Evolutionary conservation across 2,888 invertebrate species (phyloP), one percentile per base, ranked within the genome.

Genomic region (Phalera bucephala): DNA sequence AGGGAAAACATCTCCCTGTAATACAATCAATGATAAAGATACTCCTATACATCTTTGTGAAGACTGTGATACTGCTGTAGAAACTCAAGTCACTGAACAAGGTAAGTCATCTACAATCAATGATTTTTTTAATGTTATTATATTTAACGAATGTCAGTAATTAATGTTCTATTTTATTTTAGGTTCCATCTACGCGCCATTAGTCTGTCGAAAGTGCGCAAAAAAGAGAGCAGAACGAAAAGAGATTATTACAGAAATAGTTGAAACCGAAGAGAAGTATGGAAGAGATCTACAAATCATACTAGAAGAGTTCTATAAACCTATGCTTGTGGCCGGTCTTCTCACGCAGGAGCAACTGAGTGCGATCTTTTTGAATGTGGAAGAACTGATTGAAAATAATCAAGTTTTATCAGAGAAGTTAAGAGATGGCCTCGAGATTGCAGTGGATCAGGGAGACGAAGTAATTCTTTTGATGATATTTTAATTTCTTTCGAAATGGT

Each of bases 211-310:
- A 48, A 96, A 97, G 74, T 98, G 98, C 77, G 91, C 94, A 40
- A 96, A 97, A 71, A 95, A 95, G 67, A 91, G 97, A 36, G 93
- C 95, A 5, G 98, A 98, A 75, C 92, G 98, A 36, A 97, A 97
- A 70, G 97, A 98, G 89, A 98, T 97, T 20, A 95, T 98, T 33
- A 95, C 95, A 2, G 98, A 98, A 90, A 97, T 98, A 45, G 96
- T 97, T 2, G 98, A 98, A 83, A 98, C 98, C 1, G 98, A 98
- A 84, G 95, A 97, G 71, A 98, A 97, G 70, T 98, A 98, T 72
- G 97, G 97, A 11, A 91, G 97, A 34, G 98, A 98, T 80, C 89
- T 98, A 60, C 94, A 95, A 73, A 97, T 98, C 38, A 95, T 98
- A 58, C 91, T 97, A 59, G 97, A 98, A 77, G 98, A 97, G 79